phyloP scores from a whole-genome alignment of 2,797 vertebrate genomes.

The Leptodactylus fallax region DNA sequence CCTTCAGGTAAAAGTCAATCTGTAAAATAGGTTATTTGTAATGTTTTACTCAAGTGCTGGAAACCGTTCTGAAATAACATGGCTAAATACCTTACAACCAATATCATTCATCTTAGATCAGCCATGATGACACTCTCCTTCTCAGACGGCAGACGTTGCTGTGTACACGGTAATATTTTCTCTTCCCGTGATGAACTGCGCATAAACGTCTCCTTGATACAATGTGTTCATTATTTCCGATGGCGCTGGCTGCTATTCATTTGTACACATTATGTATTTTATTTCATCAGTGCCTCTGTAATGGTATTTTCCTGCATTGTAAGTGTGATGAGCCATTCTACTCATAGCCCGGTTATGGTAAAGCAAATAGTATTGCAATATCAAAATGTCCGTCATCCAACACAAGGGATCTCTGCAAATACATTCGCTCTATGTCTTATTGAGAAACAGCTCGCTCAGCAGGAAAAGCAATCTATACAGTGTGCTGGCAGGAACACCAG shows the following conservation, averaged over 20 bases:
- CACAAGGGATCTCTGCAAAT: constrained; percentile 20
- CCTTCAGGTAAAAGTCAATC: not conserved
- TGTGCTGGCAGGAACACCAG: no score
- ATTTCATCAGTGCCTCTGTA: constrained; percentile 1
- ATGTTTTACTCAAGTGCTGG: constrained; percentile 4
- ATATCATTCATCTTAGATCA: not conserved
- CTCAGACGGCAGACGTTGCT: not conserved
- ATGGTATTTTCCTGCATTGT: constrained; percentile 17
- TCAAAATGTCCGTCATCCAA: constrained; percentile 32
- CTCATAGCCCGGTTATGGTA: not conserved
- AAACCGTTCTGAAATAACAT: not conserved
- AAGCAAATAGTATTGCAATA: constrained; percentile 20
- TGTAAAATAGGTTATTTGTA: not conserved
- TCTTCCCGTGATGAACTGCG: constrained; percentile 6
- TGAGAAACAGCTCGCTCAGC: constrained; percentile 9
- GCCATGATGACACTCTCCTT: not conserved
- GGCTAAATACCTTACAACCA: not conserved
- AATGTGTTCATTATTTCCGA: constrained; percentile 6
- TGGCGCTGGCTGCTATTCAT: constrained; percentile 16
- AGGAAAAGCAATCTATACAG: constrained; percentile 26
- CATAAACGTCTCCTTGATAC: not conserved
- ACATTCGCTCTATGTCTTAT: constrained; percentile 19
- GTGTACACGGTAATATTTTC: constrained; percentile 9
- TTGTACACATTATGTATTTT: not conserved
- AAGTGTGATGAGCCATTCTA: constrained; percentile 13